phyloP scores from a whole-genome alignment of 2,888 invertebrate species.

The Clepsis dumicolana region DNA sequence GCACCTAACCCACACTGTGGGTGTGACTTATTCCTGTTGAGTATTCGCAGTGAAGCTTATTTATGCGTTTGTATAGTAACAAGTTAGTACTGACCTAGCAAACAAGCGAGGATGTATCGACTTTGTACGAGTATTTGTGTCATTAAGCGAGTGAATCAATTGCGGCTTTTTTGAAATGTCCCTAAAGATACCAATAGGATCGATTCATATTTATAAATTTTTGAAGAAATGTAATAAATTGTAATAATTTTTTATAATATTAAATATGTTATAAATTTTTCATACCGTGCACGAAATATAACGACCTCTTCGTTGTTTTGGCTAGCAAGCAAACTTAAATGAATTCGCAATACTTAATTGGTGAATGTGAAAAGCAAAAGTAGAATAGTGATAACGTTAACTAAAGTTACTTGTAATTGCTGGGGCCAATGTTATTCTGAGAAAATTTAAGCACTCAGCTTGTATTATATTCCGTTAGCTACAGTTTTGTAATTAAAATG shows the following conservation, averaged over 20 bases:
- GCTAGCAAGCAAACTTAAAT: background rate
- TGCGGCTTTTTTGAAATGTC: too few relatives aligned
- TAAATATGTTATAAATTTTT: too few relatives aligned
- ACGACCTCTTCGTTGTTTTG: background rate
- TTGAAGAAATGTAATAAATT: too few relatives aligned
- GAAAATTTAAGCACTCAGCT: background rate
- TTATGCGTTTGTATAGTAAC: background rate
- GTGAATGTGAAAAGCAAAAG: background rate
- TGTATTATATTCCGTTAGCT: background rate
- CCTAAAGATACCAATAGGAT: too few relatives aligned
- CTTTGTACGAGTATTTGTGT: too few relatives aligned
- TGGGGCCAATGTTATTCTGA: background rate
- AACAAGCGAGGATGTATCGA: background rate
- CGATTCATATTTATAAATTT: too few relatives aligned
- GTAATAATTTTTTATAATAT: too few relatives aligned
- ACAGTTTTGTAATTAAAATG: background rate
- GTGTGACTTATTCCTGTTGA: conserved; percentile 1
- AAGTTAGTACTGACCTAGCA: background rate
- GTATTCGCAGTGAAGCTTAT: background rate
- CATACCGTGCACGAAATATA: background rate
- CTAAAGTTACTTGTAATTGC: background rate
- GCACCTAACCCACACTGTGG: background rate
- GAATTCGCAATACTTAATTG: background rate
- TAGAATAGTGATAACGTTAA: background rate
- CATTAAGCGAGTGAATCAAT: too few relatives aligned